Percentiles rank a stretch among this genome's conserved stretches.
phyloP scores from a whole-genome alignment of 2,888 invertebrate species.

The Drosophila diplacantha region DNA sequence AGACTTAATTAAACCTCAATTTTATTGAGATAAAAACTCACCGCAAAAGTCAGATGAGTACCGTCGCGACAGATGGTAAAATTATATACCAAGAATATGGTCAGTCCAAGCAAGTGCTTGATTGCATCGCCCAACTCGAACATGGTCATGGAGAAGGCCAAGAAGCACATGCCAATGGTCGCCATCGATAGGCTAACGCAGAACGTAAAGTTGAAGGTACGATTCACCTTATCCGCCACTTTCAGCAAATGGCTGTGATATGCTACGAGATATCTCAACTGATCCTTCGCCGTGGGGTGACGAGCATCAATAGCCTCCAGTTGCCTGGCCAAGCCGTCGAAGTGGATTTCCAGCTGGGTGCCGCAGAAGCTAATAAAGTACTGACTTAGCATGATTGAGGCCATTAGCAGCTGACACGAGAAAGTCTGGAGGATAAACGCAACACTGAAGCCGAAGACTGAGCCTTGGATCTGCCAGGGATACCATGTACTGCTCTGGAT shows the following conservation, averaged over 20 bases:
- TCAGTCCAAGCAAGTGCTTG: not conserved
- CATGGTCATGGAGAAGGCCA: slow-evolving; percentile 7
- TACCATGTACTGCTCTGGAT: slow-evolving; percentile 19
- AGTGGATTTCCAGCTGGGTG: slow-evolving; percentile 12
- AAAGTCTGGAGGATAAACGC: slow-evolving; percentile 1
- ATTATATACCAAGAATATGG: slow-evolving; percentile 4
- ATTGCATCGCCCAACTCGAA: slow-evolving; percentile 3
- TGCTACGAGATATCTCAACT: not conserved
- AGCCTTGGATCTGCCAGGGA: slow-evolving; percentile 15
- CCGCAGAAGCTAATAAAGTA: not conserved
- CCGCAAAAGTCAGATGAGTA: slow-evolving; percentile 7
- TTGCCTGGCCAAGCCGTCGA: slow-evolving; percentile 11
- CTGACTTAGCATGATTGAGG: not conserved
- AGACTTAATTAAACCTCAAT: too few relatives aligned
- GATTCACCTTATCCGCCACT: slow-evolving; percentile 12
- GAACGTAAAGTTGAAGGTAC: slow-evolving; percentile 5
- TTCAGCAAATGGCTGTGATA: not conserved
- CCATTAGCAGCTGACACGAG: not conserved
- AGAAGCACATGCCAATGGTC: not conserved
- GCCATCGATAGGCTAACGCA: not conserved
- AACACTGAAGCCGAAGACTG: not conserved
- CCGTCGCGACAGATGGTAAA: slow-evolving; percentile 9
- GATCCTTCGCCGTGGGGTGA: slow-evolving; percentile 1
- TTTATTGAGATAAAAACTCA: not conserved
- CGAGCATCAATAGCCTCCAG: slow-evolving; percentile 8